Percentiles rank a stretch among this genome's conserved stretches.
Evolutionary conservation across 2,888 invertebrate genomes (phyloP).

Genomic region (Sphecodes monilicornis): DNA sequence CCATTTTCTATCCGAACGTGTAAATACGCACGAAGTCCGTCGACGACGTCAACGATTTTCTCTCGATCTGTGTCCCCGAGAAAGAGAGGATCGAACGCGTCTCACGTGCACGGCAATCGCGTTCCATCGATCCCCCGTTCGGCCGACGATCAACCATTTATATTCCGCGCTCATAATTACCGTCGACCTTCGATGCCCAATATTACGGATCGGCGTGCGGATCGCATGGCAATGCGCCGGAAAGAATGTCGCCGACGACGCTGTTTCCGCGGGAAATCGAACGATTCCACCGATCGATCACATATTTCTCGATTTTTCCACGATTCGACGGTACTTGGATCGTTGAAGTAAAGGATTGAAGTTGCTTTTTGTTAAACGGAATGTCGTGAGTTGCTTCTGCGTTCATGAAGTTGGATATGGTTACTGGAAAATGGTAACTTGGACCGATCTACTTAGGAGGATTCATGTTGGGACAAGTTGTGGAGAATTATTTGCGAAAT

Average conservation of each 20-base stretch:
- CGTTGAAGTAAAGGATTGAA: background rate
- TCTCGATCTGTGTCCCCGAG: background rate
- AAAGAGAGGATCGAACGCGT: conserved; percentile 43
- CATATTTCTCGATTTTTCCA: background rate
- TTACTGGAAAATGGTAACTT: too few relatives aligned
- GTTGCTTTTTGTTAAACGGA: background rate
- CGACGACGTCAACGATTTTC: conserved; percentile 18
- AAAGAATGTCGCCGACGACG: conserved; percentile 21
- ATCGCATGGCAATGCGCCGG: conserved; percentile 64
- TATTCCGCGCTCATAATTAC: conserved; percentile 71
- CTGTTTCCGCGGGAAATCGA: conserved; percentile 50
- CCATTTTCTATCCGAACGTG: conserved; percentile 45
- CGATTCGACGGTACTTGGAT: too few relatives aligned
- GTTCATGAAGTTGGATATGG: too few relatives aligned
- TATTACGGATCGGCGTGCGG: conserved; percentile 61
- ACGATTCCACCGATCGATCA: background rate
- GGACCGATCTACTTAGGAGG: too few relatives aligned
- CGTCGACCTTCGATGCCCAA: conserved; percentile 67
- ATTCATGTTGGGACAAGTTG: too few relatives aligned
- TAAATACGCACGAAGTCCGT: background rate
- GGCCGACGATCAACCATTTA: conserved; percentile 67
- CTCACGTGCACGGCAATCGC: conserved; percentile 63
- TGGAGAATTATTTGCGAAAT: background rate
- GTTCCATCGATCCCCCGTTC: conserved; percentile 55
- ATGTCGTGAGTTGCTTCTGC: too few relatives aligned